Evolutionary conservation across 2,888 invertebrate species (phyloP).

Genomic region (Sphaerophoria taeniata): DNA sequence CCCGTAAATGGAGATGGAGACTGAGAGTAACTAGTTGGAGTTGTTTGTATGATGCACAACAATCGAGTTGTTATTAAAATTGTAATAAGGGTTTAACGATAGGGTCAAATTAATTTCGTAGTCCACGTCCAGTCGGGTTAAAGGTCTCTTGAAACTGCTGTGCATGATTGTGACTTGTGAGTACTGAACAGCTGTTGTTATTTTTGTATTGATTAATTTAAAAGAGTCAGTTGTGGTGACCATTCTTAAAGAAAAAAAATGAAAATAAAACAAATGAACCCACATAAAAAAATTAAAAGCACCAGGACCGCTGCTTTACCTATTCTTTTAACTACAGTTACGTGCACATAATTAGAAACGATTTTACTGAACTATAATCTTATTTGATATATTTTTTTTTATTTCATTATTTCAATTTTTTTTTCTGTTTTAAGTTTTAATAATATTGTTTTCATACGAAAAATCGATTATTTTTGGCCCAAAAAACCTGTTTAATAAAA

Average conservation of each 20-base stretch:
- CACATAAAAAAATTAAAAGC: too few relatives aligned
- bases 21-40: not conserved
- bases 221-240: not conserved
- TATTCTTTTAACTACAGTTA: too few relatives aligned
- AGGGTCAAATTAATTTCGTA: constrained; percentile 14
- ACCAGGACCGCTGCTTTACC: too few relatives aligned
- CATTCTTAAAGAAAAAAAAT: not conserved
- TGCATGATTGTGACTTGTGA: not conserved
- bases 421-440: too few relatives aligned
- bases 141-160: constrained; percentile 1
- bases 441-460: too few relatives aligned
- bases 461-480: too few relatives aligned
- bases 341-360: too few relatives aligned
- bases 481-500: too few relatives aligned
- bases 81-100: not conserved
- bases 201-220: constrained; percentile 16
- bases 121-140: not conserved
- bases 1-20: not conserved
- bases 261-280: not conserved
- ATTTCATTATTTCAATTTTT: too few relatives aligned
- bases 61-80: constrained; percentile 27
- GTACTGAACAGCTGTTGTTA: not conserved
- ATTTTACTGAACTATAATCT: too few relatives aligned
- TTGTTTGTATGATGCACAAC: constrained; percentile 13
- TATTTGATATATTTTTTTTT: too few relatives aligned